These are phyloP conservation scores for Corythornis vintsioides DNA, from an alignment of 2,113 vertebrate genomes.

Conservation along the genomic window DNA sequence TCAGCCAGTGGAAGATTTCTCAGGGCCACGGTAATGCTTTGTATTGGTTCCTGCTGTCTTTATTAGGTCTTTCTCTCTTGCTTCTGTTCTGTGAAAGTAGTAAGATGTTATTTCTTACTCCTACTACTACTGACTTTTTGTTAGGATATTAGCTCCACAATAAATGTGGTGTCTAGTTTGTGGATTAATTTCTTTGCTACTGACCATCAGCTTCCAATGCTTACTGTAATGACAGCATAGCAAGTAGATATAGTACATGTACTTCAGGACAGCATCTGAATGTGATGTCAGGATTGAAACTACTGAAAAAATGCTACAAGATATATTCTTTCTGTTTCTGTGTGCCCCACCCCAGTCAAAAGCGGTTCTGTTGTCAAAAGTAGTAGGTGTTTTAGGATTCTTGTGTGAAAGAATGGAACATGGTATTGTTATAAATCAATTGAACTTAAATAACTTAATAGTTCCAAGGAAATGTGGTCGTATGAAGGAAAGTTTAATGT, in stretches of 20 bases:
- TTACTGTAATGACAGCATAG: not conserved
- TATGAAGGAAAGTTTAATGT: not conserved
- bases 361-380: not conserved
- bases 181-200: not conserved
- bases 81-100: not conserved
- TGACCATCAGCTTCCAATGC: not conserved
- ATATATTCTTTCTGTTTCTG: not conserved
- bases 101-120: not conserved
- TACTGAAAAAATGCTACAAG: not conserved
- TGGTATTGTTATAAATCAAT: not conserved
- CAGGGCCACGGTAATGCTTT: not conserved
- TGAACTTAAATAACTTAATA: not conserved
- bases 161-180: not conserved
- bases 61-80: not conserved
- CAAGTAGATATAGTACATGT: not conserved
- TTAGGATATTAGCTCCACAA: not conserved
- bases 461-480: not conserved
- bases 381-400: not conserved
- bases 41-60: not conserved
- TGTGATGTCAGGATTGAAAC: not conserved
- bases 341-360: not conserved
- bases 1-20: not conserved
- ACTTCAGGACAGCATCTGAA: not conserved
- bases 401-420: not conserved
- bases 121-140: not conserved